Conservation (phyloP, 2,113 vertebrate genomes). For the Lamprotornis superbus region DNA sequence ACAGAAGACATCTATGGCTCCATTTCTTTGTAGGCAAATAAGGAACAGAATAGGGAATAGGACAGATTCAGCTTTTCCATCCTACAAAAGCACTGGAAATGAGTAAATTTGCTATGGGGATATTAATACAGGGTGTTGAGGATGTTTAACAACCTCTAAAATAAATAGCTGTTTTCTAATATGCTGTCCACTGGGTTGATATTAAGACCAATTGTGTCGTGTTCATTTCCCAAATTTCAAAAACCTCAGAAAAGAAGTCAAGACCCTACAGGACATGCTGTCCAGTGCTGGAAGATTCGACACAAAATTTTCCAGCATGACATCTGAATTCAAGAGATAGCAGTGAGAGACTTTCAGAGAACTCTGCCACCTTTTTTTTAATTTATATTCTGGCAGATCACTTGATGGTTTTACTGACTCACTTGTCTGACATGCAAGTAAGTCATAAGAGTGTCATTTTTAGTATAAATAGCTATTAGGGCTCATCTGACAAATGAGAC, state of each 20-base stretch:
- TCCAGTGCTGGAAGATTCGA: neutral
- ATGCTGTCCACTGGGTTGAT: neutral
- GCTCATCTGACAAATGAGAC: constrained; percentile 33
- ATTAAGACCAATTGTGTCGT: neutral
- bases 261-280: neutral
- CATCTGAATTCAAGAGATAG: neutral
- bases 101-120: neutral
- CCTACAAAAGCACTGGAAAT: neutral
- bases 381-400: constrained; percentile 21
- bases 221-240: neutral
- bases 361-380: neutral
- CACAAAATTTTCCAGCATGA: neutral
- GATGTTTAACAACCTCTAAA: neutral
- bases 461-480: constrained; percentile 35
- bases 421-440: constrained; percentile 46
- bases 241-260: neutral
- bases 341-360: neutral
- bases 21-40: neutral
- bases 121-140: neutral
- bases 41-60: neutral
- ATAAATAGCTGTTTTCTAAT: neutral
- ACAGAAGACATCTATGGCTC: neutral
- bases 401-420: constrained; percentile 38
- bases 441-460: constrained; percentile 24
- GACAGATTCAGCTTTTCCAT: neutral